Evolutionary conservation across 2,113 vertebrate genomes (phyloP).

Genomic region (Sphyrna mokarran): DNA sequence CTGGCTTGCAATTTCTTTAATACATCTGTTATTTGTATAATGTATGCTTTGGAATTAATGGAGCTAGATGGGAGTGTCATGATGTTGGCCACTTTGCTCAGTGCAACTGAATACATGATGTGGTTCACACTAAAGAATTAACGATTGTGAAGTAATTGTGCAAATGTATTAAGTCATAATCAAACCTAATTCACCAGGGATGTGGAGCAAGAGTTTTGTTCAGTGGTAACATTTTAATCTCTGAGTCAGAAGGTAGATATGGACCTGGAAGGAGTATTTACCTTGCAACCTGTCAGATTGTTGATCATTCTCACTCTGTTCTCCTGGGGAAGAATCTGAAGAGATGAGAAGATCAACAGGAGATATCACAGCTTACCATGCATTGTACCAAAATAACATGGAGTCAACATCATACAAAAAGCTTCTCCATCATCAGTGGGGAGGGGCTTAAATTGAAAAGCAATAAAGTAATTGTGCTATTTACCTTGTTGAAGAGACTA

Average conservation of each 20-base stretch:
- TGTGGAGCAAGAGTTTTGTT: neutral
- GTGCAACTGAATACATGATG: neutral
- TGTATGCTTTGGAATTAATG: neutral
- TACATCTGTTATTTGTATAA: neutral
- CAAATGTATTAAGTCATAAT: neutral
- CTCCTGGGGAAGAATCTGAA: neutral
- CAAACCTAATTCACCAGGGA: neutral
- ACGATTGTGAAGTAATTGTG: neutral
- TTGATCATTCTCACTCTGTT: neutral
- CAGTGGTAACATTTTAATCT: neutral
- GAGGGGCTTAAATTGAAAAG: neutral
- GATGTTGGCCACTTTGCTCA: neutral
- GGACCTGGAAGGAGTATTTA: neutral
- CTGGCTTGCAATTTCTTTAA: neutral
- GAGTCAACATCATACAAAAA: neutral
- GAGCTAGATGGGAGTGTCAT: neutral
- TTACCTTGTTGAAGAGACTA: neutral
- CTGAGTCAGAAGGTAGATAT: neutral
- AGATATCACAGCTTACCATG: neutral
- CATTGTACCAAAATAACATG: neutral
- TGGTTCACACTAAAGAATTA: constrained; percentile 1
- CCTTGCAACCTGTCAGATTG: neutral
- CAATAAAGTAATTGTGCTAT: neutral
- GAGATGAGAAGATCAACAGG: neutral
- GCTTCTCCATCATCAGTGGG: neutral